Evolutionary conservation across 1,140 invertebrate species (phyloP).

Genomic region (Aleiodes sp.): DNA sequence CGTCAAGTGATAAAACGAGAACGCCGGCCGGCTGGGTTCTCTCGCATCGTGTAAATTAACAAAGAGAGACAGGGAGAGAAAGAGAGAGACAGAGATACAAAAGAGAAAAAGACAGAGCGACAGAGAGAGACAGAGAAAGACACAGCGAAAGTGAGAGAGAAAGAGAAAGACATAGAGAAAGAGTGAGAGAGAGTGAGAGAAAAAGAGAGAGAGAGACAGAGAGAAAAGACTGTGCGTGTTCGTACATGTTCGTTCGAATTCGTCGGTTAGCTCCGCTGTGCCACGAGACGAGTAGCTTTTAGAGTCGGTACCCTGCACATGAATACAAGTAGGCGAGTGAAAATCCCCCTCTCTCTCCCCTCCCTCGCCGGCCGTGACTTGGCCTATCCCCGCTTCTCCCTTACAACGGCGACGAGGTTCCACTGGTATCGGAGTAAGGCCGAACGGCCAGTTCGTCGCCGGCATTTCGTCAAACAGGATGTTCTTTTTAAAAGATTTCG

Average conservation of each 20-base stretch:
- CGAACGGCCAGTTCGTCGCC: constrained; percentile 64
- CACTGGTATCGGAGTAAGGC: constrained; percentile 45
- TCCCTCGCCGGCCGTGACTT: background rate
- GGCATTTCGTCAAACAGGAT: constrained; percentile 54
- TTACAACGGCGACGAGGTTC: constrained; percentile 38
- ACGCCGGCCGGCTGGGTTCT: constrained; percentile 20
- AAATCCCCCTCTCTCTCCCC: background rate
- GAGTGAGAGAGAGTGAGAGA: too few relatives aligned
- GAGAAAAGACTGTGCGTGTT: background rate
- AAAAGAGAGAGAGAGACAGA: background rate
- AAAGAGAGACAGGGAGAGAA: constrained; percentile 3
- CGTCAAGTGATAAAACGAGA: background rate
- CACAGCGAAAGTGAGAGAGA: background rate
- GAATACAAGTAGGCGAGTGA: background rate
- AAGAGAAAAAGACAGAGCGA: background rate
- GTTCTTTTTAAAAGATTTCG: constrained; percentile 17
- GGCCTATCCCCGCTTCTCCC: too few relatives aligned
- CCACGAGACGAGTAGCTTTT: constrained; percentile 19
- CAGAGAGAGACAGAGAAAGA: background rate
- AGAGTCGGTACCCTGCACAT: background rate
- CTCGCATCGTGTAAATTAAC: background rate
- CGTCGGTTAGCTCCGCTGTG: constrained; percentile 18
- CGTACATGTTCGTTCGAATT: constrained; percentile 11
- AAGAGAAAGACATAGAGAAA: too few relatives aligned
- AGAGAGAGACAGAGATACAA: too few relatives aligned